Conservation (phyloP, 2,888 invertebrate genomes). For the Aspidiotus rigidus region DNA sequence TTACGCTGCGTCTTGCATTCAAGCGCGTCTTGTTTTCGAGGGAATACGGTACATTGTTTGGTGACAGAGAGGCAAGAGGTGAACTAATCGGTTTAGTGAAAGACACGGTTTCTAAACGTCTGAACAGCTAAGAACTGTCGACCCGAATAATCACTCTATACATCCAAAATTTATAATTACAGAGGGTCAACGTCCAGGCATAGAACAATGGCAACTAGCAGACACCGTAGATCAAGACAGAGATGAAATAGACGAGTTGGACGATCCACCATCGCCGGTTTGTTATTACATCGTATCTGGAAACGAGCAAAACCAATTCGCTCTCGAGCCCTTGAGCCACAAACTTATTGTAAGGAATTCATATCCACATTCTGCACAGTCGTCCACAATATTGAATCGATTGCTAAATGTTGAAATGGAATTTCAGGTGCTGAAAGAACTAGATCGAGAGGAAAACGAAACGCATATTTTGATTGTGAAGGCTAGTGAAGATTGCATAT, state of each 20-base stretch:
- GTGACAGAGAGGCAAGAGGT: too few species aligned
- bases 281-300: conserved; percentile 88
- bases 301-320: conserved; percentile 62
- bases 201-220: conserved; percentile 60
- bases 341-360: conserved; percentile 51
- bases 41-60: too few species aligned
- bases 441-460: conserved; percentile 65
- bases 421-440: conserved; percentile 49
- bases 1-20: too few species aligned
- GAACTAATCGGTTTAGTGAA: too few species aligned
- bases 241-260: conserved; percentile 67
- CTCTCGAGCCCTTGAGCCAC: conserved; percentile 62
- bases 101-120: too few species aligned
- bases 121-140: too few species aligned
- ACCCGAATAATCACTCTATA: too few species aligned
- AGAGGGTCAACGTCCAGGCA: conserved; percentile 46
- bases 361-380: neutral
- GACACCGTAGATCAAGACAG: conserved; percentile 70
- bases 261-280: conserved; percentile 71
- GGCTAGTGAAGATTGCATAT: conserved; percentile 73
- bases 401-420: neutral
- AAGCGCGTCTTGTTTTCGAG: too few species aligned
- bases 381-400: neutral
- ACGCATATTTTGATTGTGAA: conserved; percentile 63
- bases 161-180: neutral